A percentile compares a stretch with the other conserved stretches of the same genome.
Evolutionary conservation across 2,797 vertebrate genomes (phyloP).

Genomic region (Anas flavirostris): DNA sequence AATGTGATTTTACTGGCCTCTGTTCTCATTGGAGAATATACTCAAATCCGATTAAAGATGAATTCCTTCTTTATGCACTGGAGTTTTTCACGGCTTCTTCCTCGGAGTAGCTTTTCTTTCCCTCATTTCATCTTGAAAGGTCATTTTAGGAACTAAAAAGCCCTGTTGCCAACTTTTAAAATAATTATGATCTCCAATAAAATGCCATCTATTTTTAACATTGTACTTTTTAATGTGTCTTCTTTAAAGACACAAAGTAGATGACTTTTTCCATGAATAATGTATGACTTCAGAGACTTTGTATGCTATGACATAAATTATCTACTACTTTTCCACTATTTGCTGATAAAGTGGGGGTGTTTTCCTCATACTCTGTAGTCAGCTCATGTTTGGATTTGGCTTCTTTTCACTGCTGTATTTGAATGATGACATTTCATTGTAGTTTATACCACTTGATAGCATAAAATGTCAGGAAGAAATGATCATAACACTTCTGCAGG

Average conservation of each 20-base stretch:
- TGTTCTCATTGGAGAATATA: not conserved
- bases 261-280: constrained; percentile 62
- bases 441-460: constrained; percentile 47
- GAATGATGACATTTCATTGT: constrained; percentile 67
- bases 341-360: constrained; percentile 63
- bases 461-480: constrained; percentile 73
- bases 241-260: constrained; percentile 71
- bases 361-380: constrained; percentile 40
- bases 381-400: not conserved
- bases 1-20: not conserved
- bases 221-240: constrained; percentile 69
- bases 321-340: constrained; percentile 63
- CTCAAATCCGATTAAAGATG: constrained; percentile 33
- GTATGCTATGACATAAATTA: constrained; percentile 67
- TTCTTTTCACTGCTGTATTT: constrained; percentile 55
- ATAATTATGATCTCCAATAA: constrained; percentile 76
- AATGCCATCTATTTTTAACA: constrained; percentile 77
- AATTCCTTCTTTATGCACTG: constrained; percentile 17
- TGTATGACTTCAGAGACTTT: constrained; percentile 63
- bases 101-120: constrained; percentile 40
- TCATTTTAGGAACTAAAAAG: constrained; percentile 65
- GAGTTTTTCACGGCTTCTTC: constrained; percentile 24
- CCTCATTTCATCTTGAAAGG: constrained; percentile 65
- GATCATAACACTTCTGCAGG: constrained; percentile 59
- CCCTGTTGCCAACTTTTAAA: constrained; percentile 71